Base-by-base conservation (phyloP, 2,888 invertebrate genomes). In the Apodemia mormo region DNA sequence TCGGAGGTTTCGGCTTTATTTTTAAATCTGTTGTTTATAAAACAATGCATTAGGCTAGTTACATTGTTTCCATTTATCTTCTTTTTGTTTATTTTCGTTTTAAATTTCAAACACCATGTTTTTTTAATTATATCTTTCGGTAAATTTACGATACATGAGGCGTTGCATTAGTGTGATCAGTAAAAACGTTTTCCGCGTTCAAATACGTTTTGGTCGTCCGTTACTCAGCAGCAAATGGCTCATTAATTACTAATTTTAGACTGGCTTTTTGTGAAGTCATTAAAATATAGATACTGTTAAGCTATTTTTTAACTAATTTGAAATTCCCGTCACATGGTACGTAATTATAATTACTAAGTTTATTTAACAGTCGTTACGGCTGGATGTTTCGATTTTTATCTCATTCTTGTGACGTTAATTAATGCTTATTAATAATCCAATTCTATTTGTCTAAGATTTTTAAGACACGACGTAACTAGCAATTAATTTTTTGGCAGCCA, bases 41-140 rank as follows among this genome's bases (percentile, higher is more conserved):
- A 87, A 90, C 90, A 90, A 87, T 86, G 88, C 89, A 88, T 89
- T 89, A 86, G 83, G 74, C 70, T 65, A 74, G 72, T 75, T 81
- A 81, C 81, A 77, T 77, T 78, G 82, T 64, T 70, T 65, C 70
- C 65, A 45, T 67, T 64, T 74, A 65, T 68, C 65, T 65, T 65
- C 67, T 73, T 74, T 85, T 83, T 82, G 81, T 82, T 80, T 81
- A 80, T 73, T 76, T 72, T 68, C 73, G 75, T 73, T 76, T 69
- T 65, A 70, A 73, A 70, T 73, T 73, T 69, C 64, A 71, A 65
- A 66, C 61, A 40, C 71, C 69, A 67, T 72, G 69, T 68, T 74
- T 74, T 74, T 74, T 72, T 68, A 71, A 70, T 74, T 70, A 71
- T 76, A 71, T 65, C 68, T 71, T 68, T 71, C 72, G 72, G 72